Evolutionary conservation across 2,888 invertebrate genomes (phyloP).

Genomic region (Mesorhabditis sp.): DNA sequence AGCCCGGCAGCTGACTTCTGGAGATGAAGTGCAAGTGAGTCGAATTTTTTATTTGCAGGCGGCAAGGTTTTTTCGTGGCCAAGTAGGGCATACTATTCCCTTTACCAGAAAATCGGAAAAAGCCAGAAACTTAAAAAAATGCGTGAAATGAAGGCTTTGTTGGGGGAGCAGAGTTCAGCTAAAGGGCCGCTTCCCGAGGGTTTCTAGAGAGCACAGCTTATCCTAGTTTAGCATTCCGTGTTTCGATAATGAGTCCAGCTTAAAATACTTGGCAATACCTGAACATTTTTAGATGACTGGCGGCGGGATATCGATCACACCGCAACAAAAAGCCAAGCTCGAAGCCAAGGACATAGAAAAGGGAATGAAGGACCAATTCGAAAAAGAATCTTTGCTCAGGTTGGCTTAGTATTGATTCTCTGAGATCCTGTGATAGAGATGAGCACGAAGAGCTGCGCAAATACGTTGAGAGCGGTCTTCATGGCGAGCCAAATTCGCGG

Average conservation of each 20-base stretch:
- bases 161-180: too few species aligned
- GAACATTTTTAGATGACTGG: slow-evolving; percentile 33
- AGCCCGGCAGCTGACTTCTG: background rate
- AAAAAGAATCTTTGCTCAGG: slow-evolving; percentile 51
- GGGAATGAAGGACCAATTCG: slow-evolving; percentile 52
- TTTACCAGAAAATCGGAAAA: too few species aligned
- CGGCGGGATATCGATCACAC: slow-evolving; percentile 45
- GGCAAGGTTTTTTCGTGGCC: slow-evolving; percentile 3
- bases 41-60: background rate
- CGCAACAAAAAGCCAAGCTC: slow-evolving; percentile 44
- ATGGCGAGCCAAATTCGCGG: slow-evolving; percentile 13
- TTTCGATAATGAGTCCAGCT: background rate
- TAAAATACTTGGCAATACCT: background rate
- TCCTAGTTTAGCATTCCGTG: too few species aligned
- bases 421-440: slow-evolving; percentile 23
- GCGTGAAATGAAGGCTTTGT: too few species aligned
- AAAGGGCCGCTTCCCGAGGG: too few species aligned
- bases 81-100: background rate
- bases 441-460: slow-evolving; percentile 54
- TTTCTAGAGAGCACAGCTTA: too few species aligned
- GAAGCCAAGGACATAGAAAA: slow-evolving; percentile 50
- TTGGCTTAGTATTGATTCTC: background rate
- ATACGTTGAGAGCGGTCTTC: slow-evolving; percentile 44
- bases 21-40: slow-evolving; percentile 7
- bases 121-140: too few species aligned